Base-by-base conservation (phyloP, 1,140 invertebrate genomes). In the Nebria ingens region DNA sequence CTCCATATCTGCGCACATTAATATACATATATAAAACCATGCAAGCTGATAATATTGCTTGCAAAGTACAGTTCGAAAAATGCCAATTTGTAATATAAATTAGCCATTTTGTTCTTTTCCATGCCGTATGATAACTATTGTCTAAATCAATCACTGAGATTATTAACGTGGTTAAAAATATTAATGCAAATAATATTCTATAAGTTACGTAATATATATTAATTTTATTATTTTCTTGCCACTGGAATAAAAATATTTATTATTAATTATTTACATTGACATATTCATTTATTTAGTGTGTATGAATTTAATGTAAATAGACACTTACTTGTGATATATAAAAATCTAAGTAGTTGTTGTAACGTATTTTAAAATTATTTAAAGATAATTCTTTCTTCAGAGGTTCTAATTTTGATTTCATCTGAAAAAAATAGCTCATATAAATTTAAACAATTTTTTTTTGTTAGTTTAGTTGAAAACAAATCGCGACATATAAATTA, bases 51-150 rank as follows among this genome's bases (percentile, higher is more conserved):
- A 76, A 56, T 0, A 76, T 54, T 1, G 73, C 68, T 63, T 77
- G 82, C 0, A 65, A 22, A 0, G 73, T 64, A 9, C 81, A 75
- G 0, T 83, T 60, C n/a, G 77, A 63, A 58, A 83, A 77, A 20
- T 84, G 85, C 85, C 85, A 88, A 67, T 88, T 85, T 23, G 85
- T 88, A 57, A 88, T 75, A 64, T 86, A 89, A 53, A 88, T 86
- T 19, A 81, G 68, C 82, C 83, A 87, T 58, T 77, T 76, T 1
- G 68, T 60, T 61, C 40, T 9, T 17, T 12, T 12, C 15, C 4
- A 4, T 4, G 40, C 40, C 4, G 40, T 12, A 4, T 45, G 9
- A 17, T 45, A 3, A 12, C 9, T 45, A 63, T 70, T 65, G 64
- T 40, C 62, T 52, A 68, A 21, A 65, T 71, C 65, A 57, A 77